Evolutionary conservation across 2,113 vertebrate species (phyloP).

Genomic region (Rallus limicola): DNA sequence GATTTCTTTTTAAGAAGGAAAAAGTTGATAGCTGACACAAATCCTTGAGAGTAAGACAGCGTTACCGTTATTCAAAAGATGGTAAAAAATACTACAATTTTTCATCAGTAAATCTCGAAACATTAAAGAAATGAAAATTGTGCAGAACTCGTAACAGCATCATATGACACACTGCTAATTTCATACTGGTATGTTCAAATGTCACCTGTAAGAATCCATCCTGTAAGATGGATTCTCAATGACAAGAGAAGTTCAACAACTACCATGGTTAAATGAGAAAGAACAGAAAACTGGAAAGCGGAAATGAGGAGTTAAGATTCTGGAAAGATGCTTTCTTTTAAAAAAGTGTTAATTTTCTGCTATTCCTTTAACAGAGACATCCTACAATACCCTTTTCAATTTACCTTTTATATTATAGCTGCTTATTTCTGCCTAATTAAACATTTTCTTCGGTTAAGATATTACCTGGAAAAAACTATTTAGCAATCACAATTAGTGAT

Average conservation of each 20-base stretch:
- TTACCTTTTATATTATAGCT: background rate
- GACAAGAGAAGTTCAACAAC: background rate
- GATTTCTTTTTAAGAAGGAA: background rate
- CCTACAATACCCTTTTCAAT: background rate
- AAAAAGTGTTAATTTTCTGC: background rate
- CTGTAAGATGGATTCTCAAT: background rate
- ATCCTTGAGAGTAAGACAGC: background rate
- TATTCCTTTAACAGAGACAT: background rate
- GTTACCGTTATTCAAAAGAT: background rate
- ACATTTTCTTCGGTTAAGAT: slow-evolving; percentile 16
- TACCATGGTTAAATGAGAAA: background rate
- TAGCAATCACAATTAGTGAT: slow-evolving; percentile 11
- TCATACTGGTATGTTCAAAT: background rate
- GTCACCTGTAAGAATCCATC: background rate
- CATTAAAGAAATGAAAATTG: background rate
- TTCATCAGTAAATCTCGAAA: background rate
- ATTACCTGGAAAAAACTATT: background rate
- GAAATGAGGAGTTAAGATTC: background rate
- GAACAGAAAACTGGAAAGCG: background rate
- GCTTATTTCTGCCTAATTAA: slow-evolving; percentile 26
- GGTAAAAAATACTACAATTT: background rate
- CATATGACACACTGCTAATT: background rate
- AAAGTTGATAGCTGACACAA: background rate
- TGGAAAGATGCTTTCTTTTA: background rate
- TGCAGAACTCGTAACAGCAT: background rate